Base-by-base conservation (phyloP, 2,888 invertebrate genomes). In the Tipula helvola region DNA sequence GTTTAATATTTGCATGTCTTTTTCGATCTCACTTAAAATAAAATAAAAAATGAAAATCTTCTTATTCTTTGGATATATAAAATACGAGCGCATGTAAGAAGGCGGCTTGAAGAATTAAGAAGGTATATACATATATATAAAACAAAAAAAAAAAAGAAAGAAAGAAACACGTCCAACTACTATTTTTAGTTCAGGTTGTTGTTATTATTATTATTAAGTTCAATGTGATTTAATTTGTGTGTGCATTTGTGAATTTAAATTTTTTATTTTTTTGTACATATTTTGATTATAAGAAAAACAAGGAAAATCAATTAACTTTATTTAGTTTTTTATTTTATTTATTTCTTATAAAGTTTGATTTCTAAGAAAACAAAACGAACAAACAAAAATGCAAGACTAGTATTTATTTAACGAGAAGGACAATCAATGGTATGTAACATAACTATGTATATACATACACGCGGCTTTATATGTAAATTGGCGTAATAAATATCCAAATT, bases 201-300 rank as follows among this genome's bases (percentile, higher is more conserved):
- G 28, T 71, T 52, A 28, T 71, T 71, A 71, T 71, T 71, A 71
- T 71, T 71, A 71, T 28, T 71, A 71, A 71, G 71, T 71, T 71
- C 71, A 71, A 71, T 71, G 71, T 28, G 71, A 71, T 71, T 71
- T 71, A 71, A 71, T 71, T 52, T 71, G 71, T 71, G 71, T 71
- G 71, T 71, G 71, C 71, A 71, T 71, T 71, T 71, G 71, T 71
- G 71, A 71, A 71, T 71, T 71, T 71, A 7, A 71, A 71, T 71
- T 71, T 71, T 71, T 71, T 12, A n/a, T 71, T 71, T 71, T 71
- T 28, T 71, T 71, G 7, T 71, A 71, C 71, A 71, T 28, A 71
- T 71, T 71, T 71, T 71, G 71, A 71, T 71, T 71, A 71, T 71
- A 71, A 71, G 71, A 71, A 71, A 71, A 71, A 71, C 71, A 71